Base-by-base conservation (phyloP, 2,797 vertebrate species). In the Chelon labrosus region DNA sequence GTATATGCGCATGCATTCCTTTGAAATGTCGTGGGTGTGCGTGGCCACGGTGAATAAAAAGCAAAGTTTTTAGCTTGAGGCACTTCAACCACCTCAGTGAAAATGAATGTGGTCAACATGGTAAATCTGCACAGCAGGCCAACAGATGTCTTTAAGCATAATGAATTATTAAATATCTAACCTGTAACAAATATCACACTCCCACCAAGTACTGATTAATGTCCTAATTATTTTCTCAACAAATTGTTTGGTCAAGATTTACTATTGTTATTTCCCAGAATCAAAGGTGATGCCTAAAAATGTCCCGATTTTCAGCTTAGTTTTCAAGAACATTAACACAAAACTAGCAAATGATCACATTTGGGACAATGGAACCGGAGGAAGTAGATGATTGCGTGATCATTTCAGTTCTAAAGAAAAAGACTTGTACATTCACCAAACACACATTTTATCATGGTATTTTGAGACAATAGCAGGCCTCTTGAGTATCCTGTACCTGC, bases 81-180 rank as follows among this genome's bases (percentile, higher is more conserved):
- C 44, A 42, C 17, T 19, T 53, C n/a, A 42, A 16, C 47, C 62
- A 47, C 49, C 51, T 70, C 35, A 25, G 31, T 20, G 10, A 35
- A 1, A 70, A 56, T 65, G 1, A 73, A 64, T 70, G 20, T 12
- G 14, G 22, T 55, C 38, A 49, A 22, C 17, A 46, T 25, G 67
- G 49, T 44, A 47, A 65, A 58, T 55, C 63, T 66, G 41, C 75
- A 50, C 67, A 75, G 70, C 70, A 25, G 42, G 57, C 31, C 16
- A 14, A 16, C 50, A 54, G 16, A 58, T 42, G n/a, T 67, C 67
- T 42, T 31, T 41, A 12, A 50, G 53, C 22, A 38, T 16, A 39
- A 62, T 47, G 25, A 58, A 35, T 54, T 22, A 42, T 25, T 39
- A 54, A 61, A 61, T n/a, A 54, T 37, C 35, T 41, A 19, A 10